Conservation (phyloP, 2,797 vertebrate genomes). For the Chelon labrosus region DNA sequence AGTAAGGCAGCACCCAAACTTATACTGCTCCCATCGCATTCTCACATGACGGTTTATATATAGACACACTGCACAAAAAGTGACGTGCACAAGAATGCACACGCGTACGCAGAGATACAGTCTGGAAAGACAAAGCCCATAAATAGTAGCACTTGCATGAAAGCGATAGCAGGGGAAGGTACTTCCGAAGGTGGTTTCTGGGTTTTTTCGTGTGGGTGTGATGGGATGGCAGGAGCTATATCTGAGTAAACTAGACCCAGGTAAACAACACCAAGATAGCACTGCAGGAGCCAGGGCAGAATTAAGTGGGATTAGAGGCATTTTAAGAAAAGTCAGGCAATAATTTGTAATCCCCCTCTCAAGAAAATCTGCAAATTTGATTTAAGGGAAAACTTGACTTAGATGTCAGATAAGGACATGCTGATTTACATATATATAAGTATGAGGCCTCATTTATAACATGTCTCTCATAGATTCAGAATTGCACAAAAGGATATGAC, state of each 20-base stretch:
- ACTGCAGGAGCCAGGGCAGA: constrained; percentile 47
- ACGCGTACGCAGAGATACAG: constrained; percentile 3
- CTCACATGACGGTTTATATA: constrained; percentile 35
- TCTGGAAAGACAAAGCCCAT: constrained; percentile 63
- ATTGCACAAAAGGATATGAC: constrained; percentile 13
- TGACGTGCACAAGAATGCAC: constrained; percentile 16
- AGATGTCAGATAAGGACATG: constrained; percentile 32
- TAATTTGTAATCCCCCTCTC: constrained; percentile 53
- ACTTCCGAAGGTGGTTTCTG: constrained; percentile 63
- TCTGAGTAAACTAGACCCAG: constrained; percentile 61
- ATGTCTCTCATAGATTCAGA: constrained; percentile 13
- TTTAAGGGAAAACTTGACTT: constrained; percentile 35
- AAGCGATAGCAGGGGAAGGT: constrained; percentile 61
- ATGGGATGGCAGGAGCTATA: constrained; percentile 64
- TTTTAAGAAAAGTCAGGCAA: constrained; percentile 59
- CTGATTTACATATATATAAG: constrained; percentile 32
- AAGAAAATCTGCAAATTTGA: constrained; percentile 43
- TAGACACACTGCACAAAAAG: constrained; percentile 35
- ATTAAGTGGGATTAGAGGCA: constrained; percentile 70
- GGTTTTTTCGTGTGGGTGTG: constrained; percentile 65
- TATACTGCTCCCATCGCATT: constrained; percentile 16
- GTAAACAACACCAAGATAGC: constrained; percentile 59
- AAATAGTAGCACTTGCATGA: constrained; percentile 71
- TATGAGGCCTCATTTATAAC: constrained; percentile 20
- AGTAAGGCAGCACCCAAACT: constrained; percentile 9